phyloP scores from a whole-genome alignment of 1,140 invertebrate genomes.

The Nixonia krombeini region DNA sequence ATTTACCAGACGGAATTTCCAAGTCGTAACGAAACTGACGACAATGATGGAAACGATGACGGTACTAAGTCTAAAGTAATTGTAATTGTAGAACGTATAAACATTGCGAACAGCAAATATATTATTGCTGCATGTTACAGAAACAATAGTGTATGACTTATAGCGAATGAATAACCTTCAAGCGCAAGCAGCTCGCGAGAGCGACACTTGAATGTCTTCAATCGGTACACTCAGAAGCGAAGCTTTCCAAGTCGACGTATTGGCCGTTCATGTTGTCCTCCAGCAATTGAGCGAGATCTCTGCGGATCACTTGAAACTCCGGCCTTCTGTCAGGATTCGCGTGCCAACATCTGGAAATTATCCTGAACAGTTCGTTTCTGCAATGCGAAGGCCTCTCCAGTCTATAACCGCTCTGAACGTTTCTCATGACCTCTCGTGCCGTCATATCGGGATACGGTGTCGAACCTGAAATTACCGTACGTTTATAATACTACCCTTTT shows the following conservation, averaged over 20 bases:
- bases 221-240: conserved; percentile 79
- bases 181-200: neutral
- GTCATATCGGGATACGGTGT: conserved; percentile 87
- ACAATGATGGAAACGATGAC: conserved; percentile 16
- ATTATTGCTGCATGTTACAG: conserved; percentile 37
- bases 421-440: conserved; percentile 82
- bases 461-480: conserved; percentile 74
- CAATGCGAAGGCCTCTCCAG: conserved; percentile 84
- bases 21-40: neutral
- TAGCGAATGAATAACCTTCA: conserved; percentile 29
- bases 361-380: conserved; percentile 80
- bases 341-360: conserved; percentile 84
- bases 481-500: too few relatives aligned
- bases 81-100: conserved; percentile 33
- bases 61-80: conserved; percentile 22
- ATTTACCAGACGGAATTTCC: neutral
- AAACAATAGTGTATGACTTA: conserved; percentile 44
- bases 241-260: conserved; percentile 84
- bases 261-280: conserved; percentile 81
- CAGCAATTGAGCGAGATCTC: conserved; percentile 78
- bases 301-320: conserved; percentile 78
- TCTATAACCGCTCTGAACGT: conserved; percentile 82
- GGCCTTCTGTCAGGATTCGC: conserved; percentile 82
- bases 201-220: conserved; percentile 48
- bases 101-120: conserved; percentile 30